phyloP scores from a whole-genome alignment of 1,140 invertebrate species.

The Pemphigus obesinymphae region DNA sequence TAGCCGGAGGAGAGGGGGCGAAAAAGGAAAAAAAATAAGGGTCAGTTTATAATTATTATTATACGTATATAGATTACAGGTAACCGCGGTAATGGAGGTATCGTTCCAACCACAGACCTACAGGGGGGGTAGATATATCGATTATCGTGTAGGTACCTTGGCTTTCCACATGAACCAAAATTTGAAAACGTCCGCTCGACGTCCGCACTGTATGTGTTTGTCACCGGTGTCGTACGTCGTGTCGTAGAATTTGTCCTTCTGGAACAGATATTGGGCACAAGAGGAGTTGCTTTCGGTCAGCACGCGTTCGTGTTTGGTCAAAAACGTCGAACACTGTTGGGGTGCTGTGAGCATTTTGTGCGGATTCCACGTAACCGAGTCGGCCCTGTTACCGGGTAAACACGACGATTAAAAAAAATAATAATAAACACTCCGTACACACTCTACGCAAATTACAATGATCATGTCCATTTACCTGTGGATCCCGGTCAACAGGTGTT shows the following conservation, averaged over 20 bases:
- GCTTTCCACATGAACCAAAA: constrained; percentile 98
- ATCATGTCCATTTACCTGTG: no score
- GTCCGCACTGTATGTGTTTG: constrained; percentile 87
- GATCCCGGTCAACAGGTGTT: constrained; percentile 71
- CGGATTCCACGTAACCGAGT: constrained; percentile 92
- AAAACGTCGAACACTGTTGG: constrained; percentile 83
- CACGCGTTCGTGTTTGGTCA: constrained; percentile 67
- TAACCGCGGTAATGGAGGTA: no score
- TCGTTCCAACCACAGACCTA: no score
- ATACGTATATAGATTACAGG: no score
- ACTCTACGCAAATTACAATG: no score
- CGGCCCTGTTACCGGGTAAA: constrained; percentile 73
- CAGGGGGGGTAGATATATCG: no score
- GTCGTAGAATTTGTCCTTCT: constrained; percentile 96
- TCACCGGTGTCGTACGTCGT: constrained; percentile 86
- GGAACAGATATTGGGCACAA: constrained; percentile 85
- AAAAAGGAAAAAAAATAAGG: background rate
- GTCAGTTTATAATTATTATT: background rate
- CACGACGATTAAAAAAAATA: no score
- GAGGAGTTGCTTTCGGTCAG: constrained; percentile 61
- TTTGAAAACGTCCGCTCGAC: constrained; percentile 90
- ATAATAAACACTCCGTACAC: no score
- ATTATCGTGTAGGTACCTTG: constrained; percentile 55
- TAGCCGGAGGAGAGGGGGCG: no score
- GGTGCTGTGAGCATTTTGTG: constrained; percentile 84